phyloP scores from a whole-genome alignment of 2,888 invertebrate species.

The Rhodophaea formosa region DNA sequence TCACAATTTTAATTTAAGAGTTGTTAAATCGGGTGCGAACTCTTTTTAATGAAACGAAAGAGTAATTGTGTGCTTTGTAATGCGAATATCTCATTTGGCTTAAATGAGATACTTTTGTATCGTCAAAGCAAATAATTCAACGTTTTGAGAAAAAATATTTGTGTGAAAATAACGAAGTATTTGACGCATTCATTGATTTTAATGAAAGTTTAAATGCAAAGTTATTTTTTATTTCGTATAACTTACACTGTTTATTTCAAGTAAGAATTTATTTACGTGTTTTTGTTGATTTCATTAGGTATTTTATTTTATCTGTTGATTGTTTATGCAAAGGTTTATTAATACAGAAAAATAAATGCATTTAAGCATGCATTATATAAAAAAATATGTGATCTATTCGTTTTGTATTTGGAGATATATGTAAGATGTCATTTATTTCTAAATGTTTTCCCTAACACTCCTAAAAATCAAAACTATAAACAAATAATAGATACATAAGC shows the following conservation, averaged over 20 bases:
- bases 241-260: background rate
- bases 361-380: too few relatives aligned
- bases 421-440: too few relatives aligned
- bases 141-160: background rate
- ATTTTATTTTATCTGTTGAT: background rate
- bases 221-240: background rate
- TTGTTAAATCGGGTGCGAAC: background rate
- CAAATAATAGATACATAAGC: too few relatives aligned
- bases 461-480: too few relatives aligned
- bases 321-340: background rate
- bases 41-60: background rate
- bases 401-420: too few relatives aligned
- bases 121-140: background rate
- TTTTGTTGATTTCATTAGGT: background rate
- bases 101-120: background rate
- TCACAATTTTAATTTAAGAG: background rate
- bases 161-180: background rate
- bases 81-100: background rate
- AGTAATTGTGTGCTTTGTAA: background rate
- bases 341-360: background rate
- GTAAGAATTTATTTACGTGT: background rate
- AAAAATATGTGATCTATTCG: too few relatives aligned
- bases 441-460: too few relatives aligned
- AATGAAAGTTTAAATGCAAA: conserved; percentile 8
- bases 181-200: conserved; percentile 14